Conservation (phyloP, 1,140 invertebrate genomes). For the Aporrectodea caliginosa region DNA sequence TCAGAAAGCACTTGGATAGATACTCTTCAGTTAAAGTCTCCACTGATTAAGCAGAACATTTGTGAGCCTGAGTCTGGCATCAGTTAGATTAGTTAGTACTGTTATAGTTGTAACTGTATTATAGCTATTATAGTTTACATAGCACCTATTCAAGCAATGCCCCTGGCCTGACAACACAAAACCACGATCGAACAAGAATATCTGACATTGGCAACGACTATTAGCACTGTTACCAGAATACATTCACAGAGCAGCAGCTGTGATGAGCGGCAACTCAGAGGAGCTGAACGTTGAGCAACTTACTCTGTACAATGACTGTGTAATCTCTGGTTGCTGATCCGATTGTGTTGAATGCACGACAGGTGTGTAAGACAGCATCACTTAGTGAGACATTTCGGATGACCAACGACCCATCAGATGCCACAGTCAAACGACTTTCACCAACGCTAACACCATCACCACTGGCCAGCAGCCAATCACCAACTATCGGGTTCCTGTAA, state of each 20-base stretch:
- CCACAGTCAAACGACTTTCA: background rate
- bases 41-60: no score
- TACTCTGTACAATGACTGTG: background rate
- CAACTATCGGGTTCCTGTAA: background rate
- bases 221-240: no score
- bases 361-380: background rate
- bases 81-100: no score
- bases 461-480: background rate
- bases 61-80: no score
- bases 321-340: background rate
- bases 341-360: background rate
- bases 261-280: background rate
- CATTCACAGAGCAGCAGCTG: no score
- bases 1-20: no score
- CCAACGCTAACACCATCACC: no score
- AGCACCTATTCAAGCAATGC: background rate
- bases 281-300: background rate
- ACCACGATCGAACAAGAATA: background rate
- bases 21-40: no score
- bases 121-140: background rate
- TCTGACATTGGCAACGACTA: no score
- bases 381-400: background rate
- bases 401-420: background rate
- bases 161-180: no score
- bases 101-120: no score